Evolutionary conservation across 1,140 invertebrate species (phyloP), one percentile per base, ranked within the genome.

Genomic region (Drosophila micromelanica): DNA sequence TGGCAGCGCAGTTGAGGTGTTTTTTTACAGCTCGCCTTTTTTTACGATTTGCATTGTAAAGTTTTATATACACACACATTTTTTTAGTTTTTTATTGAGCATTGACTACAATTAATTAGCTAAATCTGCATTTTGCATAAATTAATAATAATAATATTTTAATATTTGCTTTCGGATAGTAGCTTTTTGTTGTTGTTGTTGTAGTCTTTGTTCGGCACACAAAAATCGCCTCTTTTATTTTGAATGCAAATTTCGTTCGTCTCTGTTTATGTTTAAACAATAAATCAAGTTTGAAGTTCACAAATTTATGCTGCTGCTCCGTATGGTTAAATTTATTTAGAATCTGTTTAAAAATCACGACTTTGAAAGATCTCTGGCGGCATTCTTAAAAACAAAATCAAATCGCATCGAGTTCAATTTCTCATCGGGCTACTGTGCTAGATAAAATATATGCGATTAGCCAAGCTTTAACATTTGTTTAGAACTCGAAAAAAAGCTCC

Each of bases 51-150:
- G 73, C 81, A 82, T 86, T 86, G 81, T 79, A 62, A 85, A 86
- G 75, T 67, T 65, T 45, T 51, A 52, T 54, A 72, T 78, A 40
- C n/a, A n/a, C n/a, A n/a, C n/a, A n/a, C n/a, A n/a, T 27, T 63
- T 78, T 67, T 77, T 43, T 54, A 23, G 64, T 51, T 69, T 84
- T 86, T 78, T 86, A 89, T 84, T 89, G 84, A 72, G 78, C 76
- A 80, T 82, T 89, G 84, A 78, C 84, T 76, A 87, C 79, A 87
- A 87, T 87, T 87, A 87, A 87, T 87, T 87, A 89, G 84, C 13
- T 73, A 77, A 87, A 87, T 89, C 84, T 84, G 79, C 84, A 89
- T 87, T 87, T 87, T 87, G 84, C 84, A 87, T 87, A 89, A 89
- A 89, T 87, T 87, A 87, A 81, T 72, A 77, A 89, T 78, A 84